A percentile compares a stretch with the other conserved stretches of the same genome.
These are phyloP conservation scores for Zapornia atra DNA, from an alignment of 2,113 vertebrate genomes.

Conservation along the genomic window DNA sequence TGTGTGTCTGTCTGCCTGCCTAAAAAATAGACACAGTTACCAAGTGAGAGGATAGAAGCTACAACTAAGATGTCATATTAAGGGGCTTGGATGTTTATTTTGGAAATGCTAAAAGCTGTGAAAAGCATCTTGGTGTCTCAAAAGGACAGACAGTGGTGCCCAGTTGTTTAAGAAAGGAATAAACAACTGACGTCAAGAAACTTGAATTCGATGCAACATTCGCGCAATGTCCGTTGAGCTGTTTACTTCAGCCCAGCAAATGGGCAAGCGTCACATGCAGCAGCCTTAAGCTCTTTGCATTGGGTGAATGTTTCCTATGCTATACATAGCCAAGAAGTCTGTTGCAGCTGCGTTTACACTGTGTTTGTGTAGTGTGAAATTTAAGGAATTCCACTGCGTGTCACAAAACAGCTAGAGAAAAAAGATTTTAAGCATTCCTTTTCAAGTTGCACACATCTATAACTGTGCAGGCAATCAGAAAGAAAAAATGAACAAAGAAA, in stretches of 20 bases:
- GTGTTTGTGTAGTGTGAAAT: background rate
- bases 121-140: background rate
- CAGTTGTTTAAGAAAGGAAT: background rate
- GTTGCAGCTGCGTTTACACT: background rate
- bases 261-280: background rate
- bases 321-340: background rate
- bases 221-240: accelerated
- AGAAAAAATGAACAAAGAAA: background rate
- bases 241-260: background rate
- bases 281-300: background rate
- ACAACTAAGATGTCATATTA: background rate
- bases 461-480: background rate
- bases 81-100: background rate
- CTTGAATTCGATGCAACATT: background rate
- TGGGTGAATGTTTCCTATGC: background rate
- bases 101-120: background rate
- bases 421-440: background rate
- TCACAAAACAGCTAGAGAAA: background rate
- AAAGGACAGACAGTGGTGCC: background rate
- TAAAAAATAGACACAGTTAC: background rate
- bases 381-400: background rate
- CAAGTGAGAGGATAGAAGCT: background rate
- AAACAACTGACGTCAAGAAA: background rate
- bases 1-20: background rate
- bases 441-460: background rate